Conservation (phyloP, 2,113 vertebrate species). For the Lepus europaeus region DNA sequence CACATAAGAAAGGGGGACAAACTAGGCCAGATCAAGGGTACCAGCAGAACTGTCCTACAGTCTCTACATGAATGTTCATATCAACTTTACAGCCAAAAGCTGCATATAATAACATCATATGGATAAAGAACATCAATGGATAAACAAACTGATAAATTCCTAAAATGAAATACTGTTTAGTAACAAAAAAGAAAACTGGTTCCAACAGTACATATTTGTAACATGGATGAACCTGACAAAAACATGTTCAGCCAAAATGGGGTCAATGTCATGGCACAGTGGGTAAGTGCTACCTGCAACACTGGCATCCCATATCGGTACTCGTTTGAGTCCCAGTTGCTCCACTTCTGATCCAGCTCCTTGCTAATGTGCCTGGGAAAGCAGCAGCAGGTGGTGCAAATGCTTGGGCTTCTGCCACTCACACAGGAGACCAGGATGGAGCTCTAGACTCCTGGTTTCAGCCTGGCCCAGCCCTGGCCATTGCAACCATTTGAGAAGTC, state of each 20-base stretch:
- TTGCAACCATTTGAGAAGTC: too few relatives aligned
- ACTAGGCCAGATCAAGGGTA: not conserved
- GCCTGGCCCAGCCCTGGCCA: too few relatives aligned
- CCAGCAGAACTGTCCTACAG: not conserved
- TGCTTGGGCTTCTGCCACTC: too few relatives aligned
- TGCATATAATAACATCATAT: not conserved
- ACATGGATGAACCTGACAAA: not conserved
- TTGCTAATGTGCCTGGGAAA: too few relatives aligned
- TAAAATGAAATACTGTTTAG: not conserved
- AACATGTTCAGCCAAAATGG: not conserved
- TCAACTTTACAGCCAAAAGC: not conserved
- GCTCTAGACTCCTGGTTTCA: too few relatives aligned
- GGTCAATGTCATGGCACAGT: too few relatives aligned
- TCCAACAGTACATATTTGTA: not conserved
- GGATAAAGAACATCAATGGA: not conserved
- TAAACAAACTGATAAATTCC: conserved; percentile 22
- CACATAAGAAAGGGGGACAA: not conserved
- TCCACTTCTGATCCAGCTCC: too few relatives aligned
- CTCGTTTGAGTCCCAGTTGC: too few relatives aligned
- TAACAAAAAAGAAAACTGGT: conserved; percentile 11
- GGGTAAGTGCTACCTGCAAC: too few relatives aligned
- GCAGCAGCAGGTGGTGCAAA: too few relatives aligned
- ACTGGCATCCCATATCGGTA: too few relatives aligned
- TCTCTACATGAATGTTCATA: not conserved
- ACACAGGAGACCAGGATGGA: too few relatives aligned